Evolutionary conservation across 2,888 invertebrate species (phyloP), one percentile per base, ranked within the genome.

Genomic region (Ennomos fuscantarius): DNA sequence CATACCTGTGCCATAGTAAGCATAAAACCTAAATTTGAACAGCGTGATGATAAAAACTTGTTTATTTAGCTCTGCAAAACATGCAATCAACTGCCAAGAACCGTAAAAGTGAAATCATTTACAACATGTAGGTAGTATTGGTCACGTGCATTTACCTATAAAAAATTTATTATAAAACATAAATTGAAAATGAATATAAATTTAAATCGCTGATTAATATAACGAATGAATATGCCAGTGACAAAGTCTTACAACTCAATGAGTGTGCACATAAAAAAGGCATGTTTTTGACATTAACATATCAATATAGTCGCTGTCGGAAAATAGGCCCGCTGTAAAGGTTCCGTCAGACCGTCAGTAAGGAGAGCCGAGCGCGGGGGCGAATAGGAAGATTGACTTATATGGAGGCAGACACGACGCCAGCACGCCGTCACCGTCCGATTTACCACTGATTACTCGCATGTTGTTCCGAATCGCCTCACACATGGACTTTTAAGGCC

Each of bases 351-450:
- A 45, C 79, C 79, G 82, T 78, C 78, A 78, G 76, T 73, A 73
- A 71, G 63, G 69, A 73, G 72, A 56, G 65, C 61, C 44, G 61
- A 53, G 63, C 74, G 91, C 85, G 91, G 91, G 90, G 91, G 92
- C 90, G 91, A 87, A 74, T 87, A 88, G 89, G 89, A 88, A 87
- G 86, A 82, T 79, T 70, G 75, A 78, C 90, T 76, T 89, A 88
- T 88, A 91, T 76, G 91, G 91, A 68, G 72, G 69, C 71, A 72
- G 73, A 70, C 69, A 70, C 55, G 71, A 73, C 78, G 9, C 73
- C 72, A 72, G 74, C 77, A 69, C 63, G 72, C 74, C 90, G 89
- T 92, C 91, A 91, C 84, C 90, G 81, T 81, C 76, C 74, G 82
- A 80, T 82, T 81, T 81, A 79, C 80, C 77, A 74, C 74, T 73